Evolutionary conservation across 92 coral and sea anemone genomes (phyloP), one percentile per base, ranked within the genome.

Genomic region (Parazoanthus atlanticus): DNA sequence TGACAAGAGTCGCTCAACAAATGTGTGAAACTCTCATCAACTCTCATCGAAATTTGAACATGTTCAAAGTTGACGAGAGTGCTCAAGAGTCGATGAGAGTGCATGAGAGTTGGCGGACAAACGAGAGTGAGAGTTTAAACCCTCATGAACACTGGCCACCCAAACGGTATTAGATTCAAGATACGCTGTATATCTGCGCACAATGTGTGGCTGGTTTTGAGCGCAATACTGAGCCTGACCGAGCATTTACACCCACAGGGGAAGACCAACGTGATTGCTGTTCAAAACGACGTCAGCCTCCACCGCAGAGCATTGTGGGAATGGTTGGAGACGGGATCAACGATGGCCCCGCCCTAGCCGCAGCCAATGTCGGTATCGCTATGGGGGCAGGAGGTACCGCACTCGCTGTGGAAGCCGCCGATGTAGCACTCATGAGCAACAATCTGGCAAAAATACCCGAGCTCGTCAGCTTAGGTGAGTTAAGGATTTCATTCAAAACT

Each of bases 381-480:
- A 95, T 97, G 99, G 99, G 98, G 36, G 99, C 99, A 7, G 99
- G 99, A 7, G 99, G 99, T 19, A 95, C 99, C 0, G 99, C 99
- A 29, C 92, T 97, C 16, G 99, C 99, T 3, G 99, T 97, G 12
- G 99, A 97, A 78, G 98, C 99, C 31, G 99, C 99, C 13, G 99
- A 96, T 70, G 98, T 97, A 25, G 98, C 99, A 5, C 92, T 97
- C 29, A 97, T 97, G 99, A 97, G 96, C 77, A 94, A 97, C 91
- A 95, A 93, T 88, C 93, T 97, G 72, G 92, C 95, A 31, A 97
- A 97, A 84, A 96, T 97, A 79, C 99, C 99, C 5, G 98, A 97
- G 85, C 93, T 95, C 43, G 94, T 97, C 41, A 86, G 88, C 47
- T 90, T 97, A 12, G 96, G 87, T 84, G 23, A 70, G 78, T 78